Conservation (phyloP, 2,888 invertebrate species). For the Chloroclysta siterata region DNA sequence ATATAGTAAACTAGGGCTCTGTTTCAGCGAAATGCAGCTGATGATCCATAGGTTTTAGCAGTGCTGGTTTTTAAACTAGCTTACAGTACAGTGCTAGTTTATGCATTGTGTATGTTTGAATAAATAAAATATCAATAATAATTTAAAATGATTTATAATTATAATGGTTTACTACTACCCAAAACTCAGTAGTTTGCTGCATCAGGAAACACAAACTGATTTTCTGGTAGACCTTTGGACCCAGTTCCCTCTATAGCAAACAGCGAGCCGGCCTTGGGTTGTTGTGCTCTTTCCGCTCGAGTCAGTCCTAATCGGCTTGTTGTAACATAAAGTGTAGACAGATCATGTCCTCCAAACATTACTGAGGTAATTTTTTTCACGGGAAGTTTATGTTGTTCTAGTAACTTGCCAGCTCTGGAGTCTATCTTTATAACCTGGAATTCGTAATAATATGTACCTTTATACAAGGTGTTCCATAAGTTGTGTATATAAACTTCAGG, state of each 20-base stretch:
- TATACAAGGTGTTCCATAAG: too few species aligned
- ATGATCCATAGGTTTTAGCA: too few species aligned
- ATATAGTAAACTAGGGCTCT: too few species aligned
- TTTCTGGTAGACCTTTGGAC: constrained; percentile 70
- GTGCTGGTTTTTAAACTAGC: too few species aligned
- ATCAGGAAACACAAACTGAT: constrained; percentile 67
- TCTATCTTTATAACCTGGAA: constrained; percentile 86
- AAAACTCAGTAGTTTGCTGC: constrained; percentile 60
- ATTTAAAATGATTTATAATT: not conserved
- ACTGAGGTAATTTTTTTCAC: constrained; percentile 87
- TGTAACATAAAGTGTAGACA: constrained; percentile 88
- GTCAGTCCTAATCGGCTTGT: constrained; percentile 76
- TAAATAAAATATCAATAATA: constrained; percentile 9
- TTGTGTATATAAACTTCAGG: too few species aligned
- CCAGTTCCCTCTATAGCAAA: constrained; percentile 78
- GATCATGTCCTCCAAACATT: constrained; percentile 87
- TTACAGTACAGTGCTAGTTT: too few species aligned
- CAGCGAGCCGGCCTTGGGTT: constrained; percentile 81
- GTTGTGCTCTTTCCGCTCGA: constrained; percentile 65
- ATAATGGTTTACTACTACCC: not conserved
- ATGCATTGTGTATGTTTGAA: not conserved
- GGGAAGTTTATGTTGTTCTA: constrained; percentile 85
- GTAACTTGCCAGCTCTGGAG: constrained; percentile 80
- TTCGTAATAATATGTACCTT: too few species aligned
- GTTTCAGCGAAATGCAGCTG: too few species aligned